A percentile compares a stretch with the other conserved stretches of the same genome.
Conservation (phyloP, 2,888 invertebrate genomes). For the Lysandra bellargus region DNA sequence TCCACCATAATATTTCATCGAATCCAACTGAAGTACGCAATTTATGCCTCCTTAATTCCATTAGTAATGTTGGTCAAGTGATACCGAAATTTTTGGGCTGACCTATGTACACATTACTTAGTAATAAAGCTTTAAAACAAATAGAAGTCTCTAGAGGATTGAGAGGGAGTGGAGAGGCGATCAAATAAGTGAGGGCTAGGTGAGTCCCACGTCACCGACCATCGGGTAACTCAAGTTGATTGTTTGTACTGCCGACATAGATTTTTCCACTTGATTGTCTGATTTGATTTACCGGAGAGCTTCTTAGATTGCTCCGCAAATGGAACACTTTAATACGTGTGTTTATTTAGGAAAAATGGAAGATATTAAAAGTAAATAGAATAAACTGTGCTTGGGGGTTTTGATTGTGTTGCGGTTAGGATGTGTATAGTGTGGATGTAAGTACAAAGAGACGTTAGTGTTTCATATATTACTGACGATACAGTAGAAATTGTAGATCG, state of each 20-base stretch:
- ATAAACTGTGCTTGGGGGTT: slow-evolving; percentile 14
- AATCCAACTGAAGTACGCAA: background rate
- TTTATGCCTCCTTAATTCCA: slow-evolving; percentile 45
- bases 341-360: slow-evolving; percentile 39
- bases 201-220: slow-evolving; percentile 66
- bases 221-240: slow-evolving; percentile 75
- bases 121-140: slow-evolving; percentile 81
- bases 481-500: no score
- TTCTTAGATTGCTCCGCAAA: slow-evolving; percentile 59
- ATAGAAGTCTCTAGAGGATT: slow-evolving; percentile 63
- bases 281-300: slow-evolving; percentile 75
- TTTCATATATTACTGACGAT: no score
- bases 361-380: slow-evolving; percentile 24
- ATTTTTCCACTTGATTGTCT: slow-evolving; percentile 81
- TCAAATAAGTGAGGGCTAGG: slow-evolving; percentile 61
- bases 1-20: background rate
- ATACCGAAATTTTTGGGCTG: slow-evolving; percentile 70
- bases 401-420: background rate
- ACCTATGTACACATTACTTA: slow-evolving; percentile 80
- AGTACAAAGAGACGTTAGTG: no score
- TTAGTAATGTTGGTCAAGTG: slow-evolving; percentile 74
- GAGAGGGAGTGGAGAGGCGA: slow-evolving; percentile 54
- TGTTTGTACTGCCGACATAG: slow-evolving; percentile 76
- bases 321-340: slow-evolving; percentile 49
- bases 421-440: background rate